Evolutionary conservation across 2,888 invertebrate genomes (phyloP), one percentile per base, ranked within the genome.

Genomic region (Pasiphila rectangulata): DNA sequence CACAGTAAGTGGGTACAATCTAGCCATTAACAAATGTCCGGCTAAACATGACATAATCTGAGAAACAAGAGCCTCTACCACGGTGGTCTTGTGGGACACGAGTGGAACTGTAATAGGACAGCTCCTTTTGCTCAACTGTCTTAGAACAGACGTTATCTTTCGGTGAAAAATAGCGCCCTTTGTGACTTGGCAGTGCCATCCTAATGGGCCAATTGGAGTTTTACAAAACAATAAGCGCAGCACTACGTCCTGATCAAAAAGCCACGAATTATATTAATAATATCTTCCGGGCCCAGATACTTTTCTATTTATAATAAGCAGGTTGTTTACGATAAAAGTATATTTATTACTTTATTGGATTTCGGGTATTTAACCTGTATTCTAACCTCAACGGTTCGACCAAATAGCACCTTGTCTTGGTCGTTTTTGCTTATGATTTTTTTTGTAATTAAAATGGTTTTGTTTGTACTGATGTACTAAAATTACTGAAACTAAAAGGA

Each of bases 151-250:
- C 82, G 72, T 81, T 86, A 87, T 86, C 85, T 69, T 61, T 32
- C 32, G 49, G 68, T 86, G 86, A 86, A 82, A 83, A 86, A 87
- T 87, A 62, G 78, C 75, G 61, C 64, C 76, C 77, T 83, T 86
- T 87, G 79, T 83, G 54, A 61, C 63, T 63, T 63, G 66, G 67
- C 65, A 61, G 65, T 63, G 51, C 45, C 48, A 46, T 56, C 54
- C 49, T 58, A 61, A 61, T 61, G 60, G 64, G 57, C 55, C 32
- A 16, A 17, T 16, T 32, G n/a, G 30, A 32, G 2, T 32, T 32
- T 32, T 19, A 32, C 16, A 17, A 32, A 16, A 32, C 4, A 17
- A 17, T 30, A n/a, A 13, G 13, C 12, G 13, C 27, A 27, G 7
- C 7, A 3, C 1, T 4, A 1, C 7, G 7, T 5, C 13, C 13